Evolutionary conservation across 64 coral and sea anemone species (phyloP).

Genomic region (Catalaphyllia jardinei): DNA sequence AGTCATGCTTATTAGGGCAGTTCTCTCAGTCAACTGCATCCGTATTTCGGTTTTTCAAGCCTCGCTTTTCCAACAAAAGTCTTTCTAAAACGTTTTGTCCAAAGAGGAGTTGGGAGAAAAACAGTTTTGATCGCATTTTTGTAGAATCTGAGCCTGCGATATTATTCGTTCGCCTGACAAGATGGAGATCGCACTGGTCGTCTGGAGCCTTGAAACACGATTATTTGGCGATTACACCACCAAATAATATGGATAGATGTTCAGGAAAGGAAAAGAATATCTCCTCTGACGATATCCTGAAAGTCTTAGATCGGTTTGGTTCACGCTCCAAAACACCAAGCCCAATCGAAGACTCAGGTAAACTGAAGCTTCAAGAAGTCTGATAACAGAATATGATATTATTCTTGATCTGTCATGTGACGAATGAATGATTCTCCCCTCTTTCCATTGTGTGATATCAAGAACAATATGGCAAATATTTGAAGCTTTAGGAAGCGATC

Average conservation of each 20-base stretch:
- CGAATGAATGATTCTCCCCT: background rate
- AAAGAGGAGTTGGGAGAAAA: background rate
- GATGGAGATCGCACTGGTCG: background rate
- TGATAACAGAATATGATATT: background rate
- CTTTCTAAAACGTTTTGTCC: too few species aligned
- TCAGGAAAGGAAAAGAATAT: constrained; percentile 11
- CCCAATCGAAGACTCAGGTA: constrained; percentile 8
- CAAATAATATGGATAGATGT: constrained; percentile 33
- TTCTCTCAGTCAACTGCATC: too few species aligned
- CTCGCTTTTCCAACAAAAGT: too few species aligned
- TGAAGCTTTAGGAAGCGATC: background rate
- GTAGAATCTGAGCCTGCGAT: constrained; percentile 5
- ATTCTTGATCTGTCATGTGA: background rate
- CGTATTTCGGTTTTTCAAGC: too few species aligned
- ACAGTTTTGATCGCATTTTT: background rate
- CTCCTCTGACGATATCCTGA: constrained; percentile 42
- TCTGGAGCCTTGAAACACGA: background rate
- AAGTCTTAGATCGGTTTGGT: constrained; percentile 41
- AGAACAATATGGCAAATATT: background rate
- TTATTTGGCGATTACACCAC: background rate
- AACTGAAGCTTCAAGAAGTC: background rate
- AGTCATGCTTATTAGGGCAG: too few species aligned
- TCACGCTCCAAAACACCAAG: constrained; percentile 21
- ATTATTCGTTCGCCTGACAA: background rate
- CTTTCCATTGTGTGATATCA: background rate